Evolutionary conservation across 2,888 invertebrate genomes (phyloP), one percentile per base, ranked within the genome.

Genomic region (Bhutanitis thaidina): DNA sequence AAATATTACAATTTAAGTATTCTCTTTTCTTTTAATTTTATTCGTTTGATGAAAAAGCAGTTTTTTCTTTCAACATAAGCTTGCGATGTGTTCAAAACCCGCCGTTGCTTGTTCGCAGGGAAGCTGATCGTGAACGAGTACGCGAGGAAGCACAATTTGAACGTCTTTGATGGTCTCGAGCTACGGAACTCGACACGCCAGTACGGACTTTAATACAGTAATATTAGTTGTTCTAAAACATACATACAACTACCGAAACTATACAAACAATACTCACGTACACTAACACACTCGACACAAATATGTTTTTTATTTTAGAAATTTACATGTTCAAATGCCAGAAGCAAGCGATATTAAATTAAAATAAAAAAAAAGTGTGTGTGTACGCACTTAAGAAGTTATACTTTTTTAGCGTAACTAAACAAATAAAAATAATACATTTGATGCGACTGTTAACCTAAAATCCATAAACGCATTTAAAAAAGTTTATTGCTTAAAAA

Each of bases 171-270:
- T 77, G 94, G 94, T 57, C 92, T 91, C 73, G 93, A 94, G 83
- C 91, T 94, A 57, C 90, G 94, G 81, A 93, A 93, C 87, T 92
- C 93, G 73, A 93, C 93, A 78, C 93, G 94, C 90, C 94, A 94
- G 92, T 94, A 94, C 92, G 94, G 94, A 93, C 93, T 93, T 93
- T 93, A 93, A 93, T 90, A 84, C 70, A 70, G 88, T 89, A 89
- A 87, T 87, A 82, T 75, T 81, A 85, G 82, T 82, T 82, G 78
- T 83, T 83, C 73, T 66, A 75, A 73, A 73, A 34, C 38, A 51
- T 37, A 39, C 36, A 39, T 39, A 56, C 44, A 27, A 27, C 7
- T 12, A 30, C 9, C 30, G 34, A 12, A 34, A 34, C 34, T 34
- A 12, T 34, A 34, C 34, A 34, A 12, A 13, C 12, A 34, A 34